A percentile compares a stretch with the other conserved stretches of the same genome.
These are phyloP conservation scores for Galagoides demidoff DNA, from an alignment of 2,797 vertebrate genomes.

Conservation along the genomic window DNA sequence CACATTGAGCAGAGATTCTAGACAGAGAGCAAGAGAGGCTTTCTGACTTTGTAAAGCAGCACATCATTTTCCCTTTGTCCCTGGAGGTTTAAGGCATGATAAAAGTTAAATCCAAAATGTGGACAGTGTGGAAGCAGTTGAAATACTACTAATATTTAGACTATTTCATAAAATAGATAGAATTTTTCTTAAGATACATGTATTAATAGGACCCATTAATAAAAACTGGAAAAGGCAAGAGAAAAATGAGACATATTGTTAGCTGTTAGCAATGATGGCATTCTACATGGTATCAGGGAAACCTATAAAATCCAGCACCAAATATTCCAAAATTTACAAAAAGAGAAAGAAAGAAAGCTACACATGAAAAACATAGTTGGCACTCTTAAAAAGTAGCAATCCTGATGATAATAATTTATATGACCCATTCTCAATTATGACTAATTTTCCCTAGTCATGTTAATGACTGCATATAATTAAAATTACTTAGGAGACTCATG, in stretches of 20 bases:
- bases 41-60: background rate
- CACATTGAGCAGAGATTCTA: background rate
- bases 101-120: background rate
- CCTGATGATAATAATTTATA: background rate
- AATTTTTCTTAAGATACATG: background rate
- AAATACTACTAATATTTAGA: background rate
- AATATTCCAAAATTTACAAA: background rate
- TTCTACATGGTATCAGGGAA: background rate
- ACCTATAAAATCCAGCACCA: background rate
- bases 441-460: background rate
- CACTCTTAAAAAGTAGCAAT: background rate
- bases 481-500: background rate
- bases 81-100: accelerated
- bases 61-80: background rate
- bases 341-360: background rate
- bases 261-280: background rate
- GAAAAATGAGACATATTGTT: background rate
- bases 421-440: background rate
- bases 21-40: background rate
- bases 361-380: background rate
- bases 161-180: background rate
- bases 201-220: background rate
- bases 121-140: background rate
- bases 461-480: background rate
- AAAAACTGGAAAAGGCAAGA: background rate